Evolutionary conservation across 2,888 invertebrate species (phyloP).

Genomic region (Lepidochrysops patricia): DNA sequence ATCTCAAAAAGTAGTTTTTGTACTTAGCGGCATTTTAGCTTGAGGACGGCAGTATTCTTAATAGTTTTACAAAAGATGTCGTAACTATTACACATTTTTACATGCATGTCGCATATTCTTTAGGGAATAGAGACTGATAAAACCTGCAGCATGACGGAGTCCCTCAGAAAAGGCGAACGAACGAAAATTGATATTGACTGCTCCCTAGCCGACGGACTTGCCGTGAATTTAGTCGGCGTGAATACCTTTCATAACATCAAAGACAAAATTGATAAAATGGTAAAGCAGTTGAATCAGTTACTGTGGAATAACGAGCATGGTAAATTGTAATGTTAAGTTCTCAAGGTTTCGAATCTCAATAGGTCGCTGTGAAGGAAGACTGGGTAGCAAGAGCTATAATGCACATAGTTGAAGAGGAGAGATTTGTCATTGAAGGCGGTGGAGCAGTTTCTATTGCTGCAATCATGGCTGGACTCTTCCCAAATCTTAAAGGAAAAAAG

Average conservation of each 20-base stretch:
- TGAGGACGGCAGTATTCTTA: too few species aligned
- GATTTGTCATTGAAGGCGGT: conserved; percentile 91
- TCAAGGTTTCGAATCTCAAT: conserved; percentile 7
- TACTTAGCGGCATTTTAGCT: too few species aligned
- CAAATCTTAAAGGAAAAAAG: conserved; percentile 89
- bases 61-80: neutral
- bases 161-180: conserved; percentile 80
- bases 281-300: conserved; percentile 24
- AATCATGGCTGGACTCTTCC: conserved; percentile 83
- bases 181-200: conserved; percentile 76
- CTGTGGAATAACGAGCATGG: too few species aligned
- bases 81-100: neutral
- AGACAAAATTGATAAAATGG: conserved; percentile 62
- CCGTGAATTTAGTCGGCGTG: conserved; percentile 51
- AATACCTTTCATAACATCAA: conserved; percentile 56
- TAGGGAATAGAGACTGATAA: conserved; percentile 60
- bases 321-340: too few species aligned
- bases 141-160: conserved; percentile 54
- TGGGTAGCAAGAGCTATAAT: conserved; percentile 88
- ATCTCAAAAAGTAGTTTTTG: too few species aligned
- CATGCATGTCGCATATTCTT: neutral
- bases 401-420: conserved; percentile 85
- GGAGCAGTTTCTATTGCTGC: conserved; percentile 88
- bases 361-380: conserved; percentile 87
- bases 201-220: conserved; percentile 88